A percentile compares a stretch with the other conserved stretches of the same genome.
These are phyloP conservation scores for Ceratina japonica DNA, from an alignment of 1,140 invertebrate genomes.

Conservation along the genomic window DNA sequence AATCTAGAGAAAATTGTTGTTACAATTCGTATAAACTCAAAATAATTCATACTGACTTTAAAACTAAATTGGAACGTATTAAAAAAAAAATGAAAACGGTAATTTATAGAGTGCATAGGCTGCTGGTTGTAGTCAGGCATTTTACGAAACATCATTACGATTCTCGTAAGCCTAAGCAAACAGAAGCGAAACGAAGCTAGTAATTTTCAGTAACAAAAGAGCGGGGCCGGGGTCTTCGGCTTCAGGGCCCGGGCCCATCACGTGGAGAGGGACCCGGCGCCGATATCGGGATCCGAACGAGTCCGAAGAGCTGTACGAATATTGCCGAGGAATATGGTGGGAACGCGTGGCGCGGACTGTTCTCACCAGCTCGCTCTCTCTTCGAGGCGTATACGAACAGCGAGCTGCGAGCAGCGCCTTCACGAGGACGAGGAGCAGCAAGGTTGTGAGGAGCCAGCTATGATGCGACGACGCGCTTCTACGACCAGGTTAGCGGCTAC, in stretches of 20 bases:
- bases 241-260: not conserved
- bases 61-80: no score
- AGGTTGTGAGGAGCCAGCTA: conserved; percentile 27
- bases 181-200: conserved; percentile 15
- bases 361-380: conserved; percentile 75
- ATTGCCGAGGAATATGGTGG: conserved; percentile 77
- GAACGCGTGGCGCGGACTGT: conserved; percentile 77
- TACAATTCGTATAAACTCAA: no score
- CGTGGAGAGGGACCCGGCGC: conserved; percentile 18
- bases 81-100: no score
- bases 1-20: no score
- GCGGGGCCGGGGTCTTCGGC: not conserved
- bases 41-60: no score
- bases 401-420: conserved; percentile 62
- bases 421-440: conserved; percentile 46
- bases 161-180: conserved; percentile 15
- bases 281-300: conserved; percentile 62
- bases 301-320: conserved; percentile 71
- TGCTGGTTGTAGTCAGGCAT: no score
- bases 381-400: conserved; percentile 29
- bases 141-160: conserved; percentile 12
- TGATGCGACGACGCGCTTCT: conserved; percentile 46
- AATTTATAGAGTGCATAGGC: no score
- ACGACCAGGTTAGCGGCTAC: conserved; percentile 48
- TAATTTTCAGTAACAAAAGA: conserved; percentile 47